phyloP scores from a whole-genome alignment of 2,888 invertebrate species.

The Nemotelus pantherinus region DNA sequence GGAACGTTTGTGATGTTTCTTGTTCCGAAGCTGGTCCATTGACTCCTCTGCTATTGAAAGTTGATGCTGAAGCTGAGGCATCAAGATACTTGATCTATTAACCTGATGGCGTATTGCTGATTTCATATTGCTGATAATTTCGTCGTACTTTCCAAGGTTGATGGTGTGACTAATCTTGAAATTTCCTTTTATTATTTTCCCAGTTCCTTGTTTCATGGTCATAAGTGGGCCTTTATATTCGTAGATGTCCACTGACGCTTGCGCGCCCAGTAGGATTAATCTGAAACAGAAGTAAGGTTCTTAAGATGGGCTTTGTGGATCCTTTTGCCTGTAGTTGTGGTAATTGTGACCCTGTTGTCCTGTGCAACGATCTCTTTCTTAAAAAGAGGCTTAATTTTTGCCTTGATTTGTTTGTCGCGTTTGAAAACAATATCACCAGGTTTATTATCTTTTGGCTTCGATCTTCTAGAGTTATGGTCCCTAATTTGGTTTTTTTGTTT shows the following conservation, averaged over 20 bases:
- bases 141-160: neutral
- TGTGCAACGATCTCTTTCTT: neutral
- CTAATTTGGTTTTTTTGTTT: neutral
- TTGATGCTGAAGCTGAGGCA: conserved; percentile 11
- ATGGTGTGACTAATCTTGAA: neutral
- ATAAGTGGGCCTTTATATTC: neutral
- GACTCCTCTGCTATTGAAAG: neutral
- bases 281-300: neutral
- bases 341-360: neutral
- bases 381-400: neutral
- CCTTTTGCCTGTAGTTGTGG: neutral
- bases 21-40: conserved; percentile 24
- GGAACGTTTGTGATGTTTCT: conserved; percentile 30
- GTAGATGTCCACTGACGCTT: neutral
- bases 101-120: neutral
- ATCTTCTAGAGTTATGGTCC: neutral
- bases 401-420: neutral
- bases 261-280: neutral
- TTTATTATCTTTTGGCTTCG: neutral
- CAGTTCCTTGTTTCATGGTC: neutral
- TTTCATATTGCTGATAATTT: neutral
- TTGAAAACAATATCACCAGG: neutral
- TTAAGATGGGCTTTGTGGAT: no score
- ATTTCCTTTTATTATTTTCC: neutral
- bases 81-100: neutral